Evolutionary conservation across 2,888 invertebrate species (phyloP), one percentile per base, ranked within the genome.

Genomic region (Amphipoea lucens): DNA sequence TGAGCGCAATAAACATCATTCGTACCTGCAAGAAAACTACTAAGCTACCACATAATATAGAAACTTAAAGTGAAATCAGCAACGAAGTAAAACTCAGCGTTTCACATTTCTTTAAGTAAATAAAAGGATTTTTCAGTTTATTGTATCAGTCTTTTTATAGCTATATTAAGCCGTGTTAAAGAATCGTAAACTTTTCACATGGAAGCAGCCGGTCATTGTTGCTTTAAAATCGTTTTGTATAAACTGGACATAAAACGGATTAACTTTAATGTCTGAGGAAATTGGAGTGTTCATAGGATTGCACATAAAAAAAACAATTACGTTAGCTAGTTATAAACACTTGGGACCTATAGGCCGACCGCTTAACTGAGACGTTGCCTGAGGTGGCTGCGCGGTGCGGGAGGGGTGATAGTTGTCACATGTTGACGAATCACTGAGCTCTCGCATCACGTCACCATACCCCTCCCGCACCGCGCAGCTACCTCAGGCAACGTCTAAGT

Each of bases 111-210:
- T 73, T 42, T 36, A 65, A 78, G 72, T 77, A 70, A 78, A 77
- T 70, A 42, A n/a, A 76, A 70, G 68, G 54, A 54, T 80, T 79
- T 75, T 88, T 77, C 45, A 74, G 45, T 87, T 82, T 87, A 86
- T 81, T 76, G 76, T 83, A 45, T 68, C 67, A 77, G 69, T 42
- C 45, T 75, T 81, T 82, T 86, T 83, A 83, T 74, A 65, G 76
- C 80, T 57, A 68, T 86, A 87, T 83, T 79, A 79, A 86, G 74
- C 69, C 66, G 67, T 67, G 80, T 88, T 80, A 83, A 73, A 82
- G 79, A 78, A 79, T 83, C 84, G 83, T 88, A 87, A 88, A 88
- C 76, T 82, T 88, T 82, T 76, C 76, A 78, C 74, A 82, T 75
- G 81, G 60, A 76, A 82, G 70, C 79, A 79, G 76, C 60, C 51